phyloP scores from a whole-genome alignment of 2,797 vertebrate species.

The Cichlasoma orientale region DNA sequence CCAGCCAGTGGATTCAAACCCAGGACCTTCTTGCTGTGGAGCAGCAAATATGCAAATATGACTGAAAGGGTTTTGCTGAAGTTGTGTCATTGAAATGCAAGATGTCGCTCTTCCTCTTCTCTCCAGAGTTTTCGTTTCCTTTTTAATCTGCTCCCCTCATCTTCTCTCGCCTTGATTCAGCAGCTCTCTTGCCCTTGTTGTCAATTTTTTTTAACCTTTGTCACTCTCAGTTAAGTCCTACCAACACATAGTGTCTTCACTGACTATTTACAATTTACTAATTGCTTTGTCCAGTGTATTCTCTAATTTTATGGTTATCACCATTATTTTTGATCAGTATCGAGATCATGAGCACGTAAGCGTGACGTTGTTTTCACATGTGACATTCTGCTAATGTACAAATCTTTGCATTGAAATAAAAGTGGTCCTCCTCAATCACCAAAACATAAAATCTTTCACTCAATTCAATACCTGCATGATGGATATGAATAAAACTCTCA shows the following conservation, averaged over 20 bases:
- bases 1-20: too few relatives aligned
- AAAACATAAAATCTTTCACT: neutral
- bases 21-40: too few relatives aligned
- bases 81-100: conserved; percentile 9
- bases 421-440: too few relatives aligned
- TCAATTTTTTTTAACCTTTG: neutral
- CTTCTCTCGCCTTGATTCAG: neutral
- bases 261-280: conserved; percentile 17
- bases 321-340: too few relatives aligned
- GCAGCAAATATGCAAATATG: too few relatives aligned
- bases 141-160: neutral
- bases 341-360: too few relatives aligned
- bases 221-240: conserved; percentile 1
- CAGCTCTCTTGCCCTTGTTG: neutral
- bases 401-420: too few relatives aligned
- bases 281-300: neutral
- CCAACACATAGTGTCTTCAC: neutral
- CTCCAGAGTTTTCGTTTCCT: neutral
- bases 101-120: neutral
- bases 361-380: too few relatives aligned
- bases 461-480: too few relatives aligned
- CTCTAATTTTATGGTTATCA: neutral
- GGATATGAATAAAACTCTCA: too few relatives aligned
- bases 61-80: conserved; percentile 28
- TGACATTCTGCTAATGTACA: too few relatives aligned